Evolutionary conservation across 2,888 invertebrate genomes (phyloP).

Genomic region (Conus canariensis): DNA sequence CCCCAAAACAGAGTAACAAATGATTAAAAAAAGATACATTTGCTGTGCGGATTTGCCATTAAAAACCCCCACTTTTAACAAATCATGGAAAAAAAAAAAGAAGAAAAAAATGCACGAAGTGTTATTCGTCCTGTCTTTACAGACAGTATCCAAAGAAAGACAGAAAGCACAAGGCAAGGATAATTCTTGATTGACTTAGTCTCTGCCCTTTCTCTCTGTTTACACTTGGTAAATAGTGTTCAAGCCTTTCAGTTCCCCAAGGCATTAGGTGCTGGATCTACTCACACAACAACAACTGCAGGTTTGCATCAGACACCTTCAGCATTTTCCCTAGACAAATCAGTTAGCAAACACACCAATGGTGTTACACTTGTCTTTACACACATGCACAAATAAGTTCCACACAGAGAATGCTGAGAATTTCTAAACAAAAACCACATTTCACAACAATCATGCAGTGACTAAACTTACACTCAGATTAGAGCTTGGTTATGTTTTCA

Average conservation of each 20-base stretch:
- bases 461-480: neutral
- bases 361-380: neutral
- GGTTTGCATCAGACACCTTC: slow-evolving; percentile 40
- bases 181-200: neutral
- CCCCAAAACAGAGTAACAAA: no score
- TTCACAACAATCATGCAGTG: neutral
- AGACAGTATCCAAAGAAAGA: neutral
- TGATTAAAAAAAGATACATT: no score
- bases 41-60: no score
- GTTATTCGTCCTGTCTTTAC: neutral
- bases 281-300: slow-evolving; percentile 41
- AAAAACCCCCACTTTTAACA: no score
- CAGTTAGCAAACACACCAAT: no score
- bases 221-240: neutral
- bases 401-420: neutral
- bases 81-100: no score
- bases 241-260: neutral
- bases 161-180: neutral
- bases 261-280: neutral
- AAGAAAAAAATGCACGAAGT: neutral
- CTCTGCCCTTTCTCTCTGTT: neutral
- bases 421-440: neutral
- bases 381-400: neutral
- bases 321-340: slow-evolving; percentile 17
- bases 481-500: neutral